phyloP scores from a whole-genome alignment of 2,888 invertebrate genomes.

The Camponotus fellah region DNA sequence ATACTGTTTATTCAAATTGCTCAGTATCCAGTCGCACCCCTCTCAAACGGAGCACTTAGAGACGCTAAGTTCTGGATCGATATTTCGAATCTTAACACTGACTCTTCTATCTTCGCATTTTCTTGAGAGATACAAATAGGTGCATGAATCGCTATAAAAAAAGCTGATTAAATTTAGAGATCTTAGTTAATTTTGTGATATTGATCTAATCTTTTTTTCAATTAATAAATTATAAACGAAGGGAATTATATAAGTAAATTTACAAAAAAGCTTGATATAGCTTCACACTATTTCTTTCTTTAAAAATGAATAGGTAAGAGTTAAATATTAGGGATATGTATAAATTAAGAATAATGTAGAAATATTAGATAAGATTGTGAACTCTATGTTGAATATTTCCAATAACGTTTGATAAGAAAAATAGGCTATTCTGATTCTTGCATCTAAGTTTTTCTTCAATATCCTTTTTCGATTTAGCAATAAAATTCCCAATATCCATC shows the following conservation, averaged over 20 bases:
- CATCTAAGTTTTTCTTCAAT: background rate
- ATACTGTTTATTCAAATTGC: constrained; percentile 80
- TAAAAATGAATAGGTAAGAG: background rate
- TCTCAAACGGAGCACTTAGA: constrained; percentile 43
- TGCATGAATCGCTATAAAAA: background rate
- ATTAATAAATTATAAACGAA: background rate
- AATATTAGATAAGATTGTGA: background rate
- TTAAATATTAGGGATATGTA: background rate
- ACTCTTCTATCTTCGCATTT: constrained; percentile 23
- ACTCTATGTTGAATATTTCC: background rate
- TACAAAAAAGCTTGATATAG: background rate
- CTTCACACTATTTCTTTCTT: background rate
- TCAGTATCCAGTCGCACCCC: constrained; percentile 41
- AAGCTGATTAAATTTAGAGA: background rate
- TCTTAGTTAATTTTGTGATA: background rate
- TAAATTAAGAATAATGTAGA: background rate
- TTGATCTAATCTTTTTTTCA: background rate
- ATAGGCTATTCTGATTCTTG: background rate
- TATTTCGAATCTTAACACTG: constrained; percentile 28
- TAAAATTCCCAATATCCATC: constrained; percentile 3
- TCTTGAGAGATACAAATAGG: constrained; percentile 15
- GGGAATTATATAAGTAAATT: background rate
- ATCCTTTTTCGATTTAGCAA: background rate
- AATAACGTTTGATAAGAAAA: constrained; percentile 6
- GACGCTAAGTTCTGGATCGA: constrained; percentile 30